These are phyloP conservation scores for Brachionus rotundiformis DNA, from an alignment of 1,140 invertebrate genomes.

Conservation along the genomic window DNA sequence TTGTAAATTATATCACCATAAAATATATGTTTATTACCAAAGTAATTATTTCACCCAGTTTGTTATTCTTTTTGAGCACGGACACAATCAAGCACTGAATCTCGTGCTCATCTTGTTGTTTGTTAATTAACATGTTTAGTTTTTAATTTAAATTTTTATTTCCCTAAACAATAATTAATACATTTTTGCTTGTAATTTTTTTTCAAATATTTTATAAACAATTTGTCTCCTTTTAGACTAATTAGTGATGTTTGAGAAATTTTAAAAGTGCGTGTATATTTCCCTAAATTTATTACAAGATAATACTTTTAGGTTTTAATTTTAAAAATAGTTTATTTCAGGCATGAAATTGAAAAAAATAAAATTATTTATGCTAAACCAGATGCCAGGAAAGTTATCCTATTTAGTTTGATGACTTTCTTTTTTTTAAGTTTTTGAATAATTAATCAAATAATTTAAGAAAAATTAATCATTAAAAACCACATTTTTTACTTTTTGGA, in stretches of 20 bases:
- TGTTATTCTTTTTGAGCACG: neutral
- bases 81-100: slow-evolving; percentile 67
- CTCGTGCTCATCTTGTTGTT: slow-evolving; percentile 75
- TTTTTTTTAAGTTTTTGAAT: no score
- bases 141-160: slow-evolving; percentile 9
- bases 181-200: neutral
- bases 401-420: no score
- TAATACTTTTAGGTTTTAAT: neutral
- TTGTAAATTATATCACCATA: neutral
- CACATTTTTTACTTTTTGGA: no score
- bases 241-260: neutral
- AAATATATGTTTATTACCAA: neutral
- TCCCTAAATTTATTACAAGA: neutral
- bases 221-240: neutral
- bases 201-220: neutral
- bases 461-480: no score
- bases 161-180: neutral
- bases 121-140: slow-evolving; percentile 54
- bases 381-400: no score
- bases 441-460: no score
- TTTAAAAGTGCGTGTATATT: neutral
- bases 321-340: neutral
- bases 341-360: no score
- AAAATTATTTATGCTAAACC: no score
- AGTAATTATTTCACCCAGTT: neutral